These are phyloP conservation scores for Acropora tenuis DNA, from an alignment of 64 coral and sea anemone genomes.

Conservation along the genomic window DNA sequence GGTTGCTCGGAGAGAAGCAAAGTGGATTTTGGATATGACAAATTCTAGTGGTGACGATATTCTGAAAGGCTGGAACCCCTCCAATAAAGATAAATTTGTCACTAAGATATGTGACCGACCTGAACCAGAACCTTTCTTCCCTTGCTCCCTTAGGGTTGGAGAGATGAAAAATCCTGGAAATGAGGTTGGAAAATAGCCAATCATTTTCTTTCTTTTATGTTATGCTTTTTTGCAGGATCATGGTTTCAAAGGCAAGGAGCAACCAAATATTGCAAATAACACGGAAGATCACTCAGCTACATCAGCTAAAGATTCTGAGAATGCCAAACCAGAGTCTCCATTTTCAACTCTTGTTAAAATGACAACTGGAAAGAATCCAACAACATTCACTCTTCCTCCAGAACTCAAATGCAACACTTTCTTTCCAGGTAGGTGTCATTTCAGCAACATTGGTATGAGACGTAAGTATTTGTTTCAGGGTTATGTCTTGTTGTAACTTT, in stretches of 20 bases:
- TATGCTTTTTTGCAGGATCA: background rate
- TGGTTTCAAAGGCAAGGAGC: background rate
- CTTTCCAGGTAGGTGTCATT: slow-evolving; percentile 77
- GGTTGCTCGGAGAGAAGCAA: too few relatives aligned
- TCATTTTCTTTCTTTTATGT: too few relatives aligned
- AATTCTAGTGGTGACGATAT: too few relatives aligned
- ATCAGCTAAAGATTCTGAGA: slow-evolving; percentile 8
- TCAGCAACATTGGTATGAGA: background rate
- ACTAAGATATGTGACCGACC: too few relatives aligned
- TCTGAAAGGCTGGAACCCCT: too few relatives aligned
- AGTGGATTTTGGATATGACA: too few relatives aligned
- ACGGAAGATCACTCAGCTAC: background rate
- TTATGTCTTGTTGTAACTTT: background rate
- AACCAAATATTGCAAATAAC: background rate
- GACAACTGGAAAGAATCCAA: slow-evolving; percentile 97
- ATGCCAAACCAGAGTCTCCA: slow-evolving; percentile 68
- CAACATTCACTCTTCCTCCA: slow-evolving; percentile 91
- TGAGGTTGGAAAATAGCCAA: too few relatives aligned
- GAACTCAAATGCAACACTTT: slow-evolving; percentile 93
- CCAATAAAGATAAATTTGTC: too few relatives aligned
- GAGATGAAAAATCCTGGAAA: too few relatives aligned
- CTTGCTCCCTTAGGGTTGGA: too few relatives aligned
- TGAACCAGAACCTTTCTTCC: too few relatives aligned
- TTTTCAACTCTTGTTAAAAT: slow-evolving; percentile 95
- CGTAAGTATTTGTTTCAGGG: background rate